These are phyloP conservation scores for Astur gentilis DNA, from an alignment of 2,113 vertebrate genomes.

Conservation along the genomic window DNA sequence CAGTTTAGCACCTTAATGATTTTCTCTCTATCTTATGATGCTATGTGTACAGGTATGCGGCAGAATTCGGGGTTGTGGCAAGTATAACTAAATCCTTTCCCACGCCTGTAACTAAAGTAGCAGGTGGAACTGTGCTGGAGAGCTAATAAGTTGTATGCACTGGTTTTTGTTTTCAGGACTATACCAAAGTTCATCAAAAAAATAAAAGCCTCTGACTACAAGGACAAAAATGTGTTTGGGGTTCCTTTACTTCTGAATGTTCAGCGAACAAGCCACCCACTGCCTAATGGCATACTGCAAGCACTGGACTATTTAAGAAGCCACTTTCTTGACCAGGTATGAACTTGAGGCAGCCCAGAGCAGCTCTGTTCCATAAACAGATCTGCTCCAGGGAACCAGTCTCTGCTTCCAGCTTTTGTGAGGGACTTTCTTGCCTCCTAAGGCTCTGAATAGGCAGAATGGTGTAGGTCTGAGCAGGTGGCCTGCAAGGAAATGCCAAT, in stretches of 20 bases:
- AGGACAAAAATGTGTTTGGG: conserved; percentile 82
- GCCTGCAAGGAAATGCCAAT: neutral
- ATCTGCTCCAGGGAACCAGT: neutral
- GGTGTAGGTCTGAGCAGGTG: neutral
- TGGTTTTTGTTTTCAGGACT: conserved; percentile 71
- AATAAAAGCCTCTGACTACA: conserved; percentile 73
- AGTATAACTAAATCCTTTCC: neutral
- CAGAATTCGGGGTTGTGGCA: neutral
- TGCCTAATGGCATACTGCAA: conserved; percentile 81
- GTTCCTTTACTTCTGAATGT: conserved; percentile 79
- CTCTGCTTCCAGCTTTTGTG: neutral
- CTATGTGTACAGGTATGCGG: neutral
- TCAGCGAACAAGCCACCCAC: conserved; percentile 76
- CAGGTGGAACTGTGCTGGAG: neutral
- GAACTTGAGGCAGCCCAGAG: neutral
- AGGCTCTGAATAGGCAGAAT: neutral
- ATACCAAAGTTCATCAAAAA: conserved; percentile 81
- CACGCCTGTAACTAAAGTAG: neutral
- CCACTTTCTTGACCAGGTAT: conserved; percentile 84
- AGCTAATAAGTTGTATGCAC: neutral
- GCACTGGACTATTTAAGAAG: conserved; percentile 82
- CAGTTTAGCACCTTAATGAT: neutral
- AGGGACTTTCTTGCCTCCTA: neutral
- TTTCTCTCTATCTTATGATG: neutral
- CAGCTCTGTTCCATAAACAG: neutral